Evolutionary conservation across 2,888 invertebrate species (phyloP).

Genomic region (Euspilapteryx auroguttella): DNA sequence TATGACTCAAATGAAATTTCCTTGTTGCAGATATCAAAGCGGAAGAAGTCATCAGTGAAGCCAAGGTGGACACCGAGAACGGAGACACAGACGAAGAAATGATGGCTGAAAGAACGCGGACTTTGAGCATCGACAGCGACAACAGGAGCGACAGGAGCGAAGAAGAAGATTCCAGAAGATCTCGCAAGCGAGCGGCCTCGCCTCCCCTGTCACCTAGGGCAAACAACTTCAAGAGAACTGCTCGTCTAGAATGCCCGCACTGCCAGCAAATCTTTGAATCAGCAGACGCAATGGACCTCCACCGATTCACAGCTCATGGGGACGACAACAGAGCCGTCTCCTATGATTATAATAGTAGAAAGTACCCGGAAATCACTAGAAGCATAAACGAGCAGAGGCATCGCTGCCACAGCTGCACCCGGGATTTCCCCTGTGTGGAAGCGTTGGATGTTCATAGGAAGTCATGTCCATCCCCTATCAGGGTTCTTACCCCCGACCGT

Average conservation of each 20-base stretch:
- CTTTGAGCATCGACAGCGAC: conserved; percentile 57
- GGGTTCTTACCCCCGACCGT: conserved; percentile 54
- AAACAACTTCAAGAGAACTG: conserved; percentile 27
- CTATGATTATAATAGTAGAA: conserved; percentile 74
- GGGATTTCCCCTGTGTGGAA: conserved; percentile 71
- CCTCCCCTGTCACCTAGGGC: conserved; percentile 34
- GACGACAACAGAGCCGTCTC: conserved; percentile 66
- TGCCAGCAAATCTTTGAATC: conserved; percentile 77
- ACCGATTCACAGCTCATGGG: conserved; percentile 66
- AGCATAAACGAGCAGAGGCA: conserved; percentile 69
- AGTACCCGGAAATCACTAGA: conserved; percentile 78
- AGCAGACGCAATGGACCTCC: conserved; percentile 70
- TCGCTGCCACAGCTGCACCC: conserved; percentile 68
- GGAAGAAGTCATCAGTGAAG: conserved; percentile 45
- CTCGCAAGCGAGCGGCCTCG: conserved; percentile 41
- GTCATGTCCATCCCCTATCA: conserved; percentile 31
- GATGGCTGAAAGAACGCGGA: conserved; percentile 30
- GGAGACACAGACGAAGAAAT: conserved; percentile 26
- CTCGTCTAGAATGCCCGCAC: conserved; percentile 66
- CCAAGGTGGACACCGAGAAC: conserved; percentile 34
- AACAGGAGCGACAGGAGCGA: conserved; percentile 60
- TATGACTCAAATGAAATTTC: no score
- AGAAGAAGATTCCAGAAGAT: conserved; percentile 32
- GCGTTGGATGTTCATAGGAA: conserved; percentile 70
- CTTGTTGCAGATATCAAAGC: conserved; percentile 58